A percentile compares a stretch with the other conserved stretches of the same genome.
phyloP scores from a whole-genome alignment of 2,113 vertebrate genomes.

The Callionymus lyra region DNA sequence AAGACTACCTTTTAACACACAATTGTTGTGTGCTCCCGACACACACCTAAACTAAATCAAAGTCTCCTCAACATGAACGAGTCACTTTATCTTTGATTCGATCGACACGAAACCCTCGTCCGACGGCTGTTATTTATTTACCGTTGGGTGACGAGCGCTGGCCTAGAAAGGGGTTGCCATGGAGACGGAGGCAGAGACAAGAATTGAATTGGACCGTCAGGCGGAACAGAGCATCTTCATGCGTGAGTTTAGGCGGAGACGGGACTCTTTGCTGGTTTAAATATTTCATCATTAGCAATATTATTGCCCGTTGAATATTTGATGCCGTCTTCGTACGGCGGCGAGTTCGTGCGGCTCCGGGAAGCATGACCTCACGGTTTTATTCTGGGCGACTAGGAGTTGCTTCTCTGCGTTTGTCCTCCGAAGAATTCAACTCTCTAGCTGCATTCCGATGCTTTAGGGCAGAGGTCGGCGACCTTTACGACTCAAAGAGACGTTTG shows the following conservation, averaged over 20 bases:
- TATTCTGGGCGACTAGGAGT: slow-evolving; percentile 26
- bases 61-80: too few relatives aligned
- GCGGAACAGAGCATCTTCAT: slow-evolving; percentile 11
- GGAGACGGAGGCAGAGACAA: slow-evolving; percentile 61
- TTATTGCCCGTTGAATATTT: slow-evolving; percentile 38
- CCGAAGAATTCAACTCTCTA: too few relatives aligned
- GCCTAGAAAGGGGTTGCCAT: slow-evolving; percentile 69
- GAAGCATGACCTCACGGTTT: slow-evolving; percentile 31
- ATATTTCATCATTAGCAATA: slow-evolving; percentile 42
- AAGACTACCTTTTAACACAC: too few relatives aligned
- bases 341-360: slow-evolving; percentile 3
- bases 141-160: slow-evolving; percentile 48
- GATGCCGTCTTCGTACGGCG: slow-evolving; percentile 7
- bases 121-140: slow-evolving; percentile 18
- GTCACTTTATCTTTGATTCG: too few relatives aligned
- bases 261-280: slow-evolving; percentile 28
- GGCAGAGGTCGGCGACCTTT: too few relatives aligned
- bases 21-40: too few relatives aligned
- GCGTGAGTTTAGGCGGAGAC: slow-evolving; percentile 32
- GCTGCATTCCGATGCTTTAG: too few relatives aligned
- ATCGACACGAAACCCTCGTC: not conserved
- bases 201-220: slow-evolving; percentile 62
- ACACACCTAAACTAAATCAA: too few relatives aligned
- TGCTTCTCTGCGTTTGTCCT: too few relatives aligned
- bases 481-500: too few relatives aligned